Conservation (phyloP, 2,888 invertebrate species). For the Linyphia triangularis region DNA sequence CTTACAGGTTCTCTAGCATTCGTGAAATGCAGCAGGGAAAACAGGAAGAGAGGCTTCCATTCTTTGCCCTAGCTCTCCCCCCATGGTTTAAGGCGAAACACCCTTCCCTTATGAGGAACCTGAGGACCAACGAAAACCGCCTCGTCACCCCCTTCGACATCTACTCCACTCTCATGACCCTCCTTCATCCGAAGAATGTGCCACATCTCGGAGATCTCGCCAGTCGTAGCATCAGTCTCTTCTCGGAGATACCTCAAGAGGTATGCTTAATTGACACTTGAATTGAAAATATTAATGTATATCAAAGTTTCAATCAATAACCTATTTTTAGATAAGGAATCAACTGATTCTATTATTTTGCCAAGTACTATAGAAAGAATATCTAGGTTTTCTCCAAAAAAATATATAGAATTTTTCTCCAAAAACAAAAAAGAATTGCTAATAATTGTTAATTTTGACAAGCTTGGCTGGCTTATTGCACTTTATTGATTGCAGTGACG, state of each 20-base stretch:
- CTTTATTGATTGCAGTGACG: no score
- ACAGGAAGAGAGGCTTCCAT: conserved; percentile 93
- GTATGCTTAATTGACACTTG: no score
- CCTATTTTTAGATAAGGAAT: no score
- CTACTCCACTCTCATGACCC: conserved; percentile 87
- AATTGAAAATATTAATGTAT: no score
- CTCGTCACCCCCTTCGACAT: conserved; percentile 94
- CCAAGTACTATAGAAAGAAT: no score
- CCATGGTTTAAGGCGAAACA: conserved; percentile 84
- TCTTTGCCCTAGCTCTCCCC: conserved; percentile 90
- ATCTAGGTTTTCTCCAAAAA: no score
- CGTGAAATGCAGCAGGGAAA: conserved; percentile 93
- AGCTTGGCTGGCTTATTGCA: no score
- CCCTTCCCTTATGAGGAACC: conserved; percentile 83
- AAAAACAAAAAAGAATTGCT: no score
- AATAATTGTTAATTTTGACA: no score
- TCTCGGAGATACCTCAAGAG: conserved; percentile 76
- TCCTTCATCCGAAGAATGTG: conserved; percentile 82
- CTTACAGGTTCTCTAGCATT: conserved; percentile 86
- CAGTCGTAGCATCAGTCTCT: conserved; percentile 79
- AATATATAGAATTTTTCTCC: no score
- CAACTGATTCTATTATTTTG: no score
- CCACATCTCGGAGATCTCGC: conserved; percentile 76
- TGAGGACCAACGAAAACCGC: conserved; percentile 84
- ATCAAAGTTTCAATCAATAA: no score